Evolutionary conservation across 2,888 invertebrate species (phyloP).

Genomic region (Galeopsomyia nigrocyanea): DNA sequence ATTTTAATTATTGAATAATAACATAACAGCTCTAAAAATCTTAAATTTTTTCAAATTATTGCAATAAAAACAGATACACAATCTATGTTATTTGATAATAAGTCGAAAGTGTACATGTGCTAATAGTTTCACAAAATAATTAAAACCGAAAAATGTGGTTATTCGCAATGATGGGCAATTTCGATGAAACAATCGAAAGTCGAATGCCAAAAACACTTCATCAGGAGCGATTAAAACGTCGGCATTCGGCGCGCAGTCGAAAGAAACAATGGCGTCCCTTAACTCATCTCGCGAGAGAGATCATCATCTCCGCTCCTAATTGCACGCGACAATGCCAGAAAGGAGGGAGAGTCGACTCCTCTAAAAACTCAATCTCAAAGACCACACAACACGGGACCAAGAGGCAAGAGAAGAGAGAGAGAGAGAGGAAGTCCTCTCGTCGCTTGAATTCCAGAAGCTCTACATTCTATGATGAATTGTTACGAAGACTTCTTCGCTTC

Average conservation of each 20-base stretch:
- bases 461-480: conserved; percentile 67
- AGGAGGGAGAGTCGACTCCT: conserved; percentile 9
- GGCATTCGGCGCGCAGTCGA: conserved; percentile 32
- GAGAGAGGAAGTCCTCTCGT: conserved; percentile 48
- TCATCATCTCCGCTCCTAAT: conserved; percentile 34
- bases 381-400: conserved; percentile 33
- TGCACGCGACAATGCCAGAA: conserved; percentile 30
- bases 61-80: too few relatives aligned
- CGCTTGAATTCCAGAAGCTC: conserved; percentile 64
- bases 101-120: too few relatives aligned
- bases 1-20: too few relatives aligned
- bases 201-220: conserved; percentile 21
- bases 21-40: too few relatives aligned
- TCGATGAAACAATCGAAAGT: conserved; percentile 11
- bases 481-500: conserved; percentile 27
- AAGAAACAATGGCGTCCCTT: conserved; percentile 6
- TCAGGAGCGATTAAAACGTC: conserved; percentile 11
- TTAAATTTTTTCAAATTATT: too few relatives aligned
- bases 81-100: too few relatives aligned
- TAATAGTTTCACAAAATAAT: background rate
- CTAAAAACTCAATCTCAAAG: conserved; percentile 32
- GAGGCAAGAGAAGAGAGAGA: background rate
- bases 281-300: conserved; percentile 39
- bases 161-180: background rate
- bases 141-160: too few relatives aligned